These are phyloP conservation scores for Nephrotoma appendiculata DNA, from an alignment of 2,888 invertebrate genomes.

Conservation along the genomic window DNA sequence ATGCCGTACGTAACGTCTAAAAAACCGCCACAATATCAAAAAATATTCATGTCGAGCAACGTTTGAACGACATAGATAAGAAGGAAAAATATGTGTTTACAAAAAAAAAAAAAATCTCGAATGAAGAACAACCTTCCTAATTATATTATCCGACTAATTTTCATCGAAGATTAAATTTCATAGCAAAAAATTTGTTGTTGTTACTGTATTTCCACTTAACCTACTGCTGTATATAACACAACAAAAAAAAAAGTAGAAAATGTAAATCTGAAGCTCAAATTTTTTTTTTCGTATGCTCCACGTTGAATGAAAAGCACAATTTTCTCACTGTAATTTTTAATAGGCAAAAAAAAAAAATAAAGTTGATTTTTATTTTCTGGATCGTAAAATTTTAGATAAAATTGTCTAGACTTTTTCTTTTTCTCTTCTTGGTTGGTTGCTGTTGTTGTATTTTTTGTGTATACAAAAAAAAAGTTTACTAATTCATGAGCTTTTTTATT, in stretches of 20 bases:
- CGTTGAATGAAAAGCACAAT: background rate
- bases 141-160: background rate
- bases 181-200: background rate
- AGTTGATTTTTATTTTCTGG: background rate
- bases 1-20: background rate
- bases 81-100: background rate
- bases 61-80: background rate
- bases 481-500: background rate
- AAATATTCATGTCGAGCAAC: background rate
- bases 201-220: background rate
- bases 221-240: background rate
- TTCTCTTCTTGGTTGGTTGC: background rate
- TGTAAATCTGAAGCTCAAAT: background rate
- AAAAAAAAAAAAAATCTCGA: background rate
- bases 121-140: background rate
- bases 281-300: background rate
- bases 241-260: background rate
- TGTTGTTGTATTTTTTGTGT: background rate
- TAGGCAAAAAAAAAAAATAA: background rate
- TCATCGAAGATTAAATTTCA: background rate
- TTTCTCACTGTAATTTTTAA: background rate
- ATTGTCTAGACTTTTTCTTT: background rate
- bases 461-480: background rate
- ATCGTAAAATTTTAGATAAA: background rate
- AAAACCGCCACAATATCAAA: background rate